Percentiles rank a stretch among this genome's conserved stretches.
Conservation (phyloP, 64 coral and sea anemone species). For the Acropora yongei region DNA sequence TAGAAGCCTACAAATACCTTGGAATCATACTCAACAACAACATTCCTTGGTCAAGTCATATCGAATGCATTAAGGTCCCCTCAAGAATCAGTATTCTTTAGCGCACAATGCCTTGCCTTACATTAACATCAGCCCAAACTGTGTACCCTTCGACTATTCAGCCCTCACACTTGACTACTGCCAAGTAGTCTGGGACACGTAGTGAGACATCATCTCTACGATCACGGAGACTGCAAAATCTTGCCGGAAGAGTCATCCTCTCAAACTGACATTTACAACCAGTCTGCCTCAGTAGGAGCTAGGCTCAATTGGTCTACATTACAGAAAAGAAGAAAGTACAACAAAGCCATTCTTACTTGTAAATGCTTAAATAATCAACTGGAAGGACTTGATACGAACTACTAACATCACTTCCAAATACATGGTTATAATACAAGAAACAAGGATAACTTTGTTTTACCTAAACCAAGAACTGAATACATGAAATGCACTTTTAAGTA, state of each 20-base stretch:
- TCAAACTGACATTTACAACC: no score
- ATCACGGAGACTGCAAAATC: neutral
- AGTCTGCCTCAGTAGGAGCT: slow-evolving; percentile 2
- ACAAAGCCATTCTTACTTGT: slow-evolving; percentile 11
- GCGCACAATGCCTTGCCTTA: slow-evolving; percentile 35
- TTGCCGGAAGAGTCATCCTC: neutral
- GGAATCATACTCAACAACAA: slow-evolving; percentile 31
- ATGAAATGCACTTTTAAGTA: slow-evolving; percentile 21
- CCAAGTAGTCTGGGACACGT: slow-evolving; percentile 16
- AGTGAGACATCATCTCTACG: neutral
- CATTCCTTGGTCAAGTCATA: slow-evolving; percentile 27
- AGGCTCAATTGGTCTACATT: slow-evolving; percentile 13
- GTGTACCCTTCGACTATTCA: neutral
- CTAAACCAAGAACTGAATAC: slow-evolving; percentile 32
- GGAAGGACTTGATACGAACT: slow-evolving; percentile 36
- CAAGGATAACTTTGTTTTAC: slow-evolving; percentile 2
- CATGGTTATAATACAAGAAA: slow-evolving; percentile 31
- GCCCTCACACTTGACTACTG: no score
- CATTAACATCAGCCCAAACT: slow-evolving; percentile 30
- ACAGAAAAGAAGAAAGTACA: no score
- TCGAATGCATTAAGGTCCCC: slow-evolving; percentile 22
- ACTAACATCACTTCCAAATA: neutral
- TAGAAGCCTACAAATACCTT: slow-evolving; percentile 25
- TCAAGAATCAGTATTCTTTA: slow-evolving; percentile 54
- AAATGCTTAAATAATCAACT: slow-evolving; percentile 37